phyloP scores from a whole-genome alignment of 2,797 vertebrate species.

The Lithobates sylvaticus region DNA sequence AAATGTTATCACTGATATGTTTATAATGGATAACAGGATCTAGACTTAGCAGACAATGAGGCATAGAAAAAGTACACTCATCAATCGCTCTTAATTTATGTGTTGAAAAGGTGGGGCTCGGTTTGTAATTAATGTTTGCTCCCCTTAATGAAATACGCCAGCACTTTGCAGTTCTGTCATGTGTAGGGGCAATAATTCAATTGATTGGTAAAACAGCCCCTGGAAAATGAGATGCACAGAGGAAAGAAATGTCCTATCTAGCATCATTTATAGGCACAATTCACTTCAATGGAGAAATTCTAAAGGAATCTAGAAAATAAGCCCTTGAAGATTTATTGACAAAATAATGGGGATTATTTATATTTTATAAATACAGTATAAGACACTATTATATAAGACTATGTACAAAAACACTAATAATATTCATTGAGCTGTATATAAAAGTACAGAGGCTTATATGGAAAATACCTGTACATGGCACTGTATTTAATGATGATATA shows the following conservation, averaged over 20 bases:
- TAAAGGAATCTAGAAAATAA: slow-evolving; percentile 63
- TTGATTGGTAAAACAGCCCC: slow-evolving; percentile 94
- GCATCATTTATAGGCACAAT: slow-evolving; percentile 84
- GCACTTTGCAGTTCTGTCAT: slow-evolving; percentile 88
- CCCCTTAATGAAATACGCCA: slow-evolving; percentile 84
- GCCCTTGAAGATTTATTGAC: neutral
- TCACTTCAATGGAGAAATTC: slow-evolving; percentile 9
- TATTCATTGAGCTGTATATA: too few species aligned
- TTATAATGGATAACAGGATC: slow-evolving; percentile 91
- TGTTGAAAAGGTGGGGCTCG: slow-evolving; percentile 80
- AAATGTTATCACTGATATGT: slow-evolving; percentile 89
- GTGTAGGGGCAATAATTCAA: slow-evolving; percentile 94
- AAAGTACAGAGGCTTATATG: too few species aligned
- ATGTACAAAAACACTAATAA: too few species aligned
- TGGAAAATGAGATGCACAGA: slow-evolving; percentile 93
- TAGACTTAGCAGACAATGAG: slow-evolving; percentile 87
- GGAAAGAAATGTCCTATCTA: slow-evolving; percentile 68
- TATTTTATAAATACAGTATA: too few species aligned
- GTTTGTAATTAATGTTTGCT: slow-evolving; percentile 87
- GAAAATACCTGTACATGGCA: too few species aligned
- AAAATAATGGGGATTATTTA: neutral
- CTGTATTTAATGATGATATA: too few species aligned
- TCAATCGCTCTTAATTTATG: slow-evolving; percentile 88
- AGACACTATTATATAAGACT: too few species aligned
- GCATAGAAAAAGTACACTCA: slow-evolving; percentile 86